Evolutionary conservation across 2,888 invertebrate genomes (phyloP), one percentile per base, ranked within the genome.

Genomic region (Tenthredo amoena): DNA sequence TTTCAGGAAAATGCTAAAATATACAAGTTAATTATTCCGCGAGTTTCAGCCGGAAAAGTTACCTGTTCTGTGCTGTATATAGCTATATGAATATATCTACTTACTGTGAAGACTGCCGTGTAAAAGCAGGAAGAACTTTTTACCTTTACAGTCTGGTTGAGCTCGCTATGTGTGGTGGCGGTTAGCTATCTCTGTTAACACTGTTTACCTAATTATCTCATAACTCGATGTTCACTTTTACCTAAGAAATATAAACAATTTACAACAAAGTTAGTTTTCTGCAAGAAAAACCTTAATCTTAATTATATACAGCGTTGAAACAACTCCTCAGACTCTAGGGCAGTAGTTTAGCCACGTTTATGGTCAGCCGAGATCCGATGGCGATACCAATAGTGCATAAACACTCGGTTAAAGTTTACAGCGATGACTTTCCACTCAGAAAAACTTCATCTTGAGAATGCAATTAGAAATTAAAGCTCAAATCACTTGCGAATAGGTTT

Each of bases 181-280:
- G 76, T 76, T 76, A 31, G 76, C 47, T 50, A 47, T 47, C 47
- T 43, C 76, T 47, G 43, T 50, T 43, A 76, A 76, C 47, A 76
- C 76, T 43, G 76, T 76, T 43, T 76, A 43, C 76, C 40, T 47
- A 76, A 47, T 76, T 47, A 76, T 31, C 26, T 26, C 26, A 10
- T 47, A 76, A 47, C 21, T 76, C 47, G 47, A 21, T 76, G 26
- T 47, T 18, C 47, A n/a, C 50, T 76, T 76, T 76, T 37, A 76
- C 47, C 47, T 76, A 21, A 47, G 18, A 12, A 47, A 76, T 37
- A 76, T 15, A 26, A 26, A 47, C n/a, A 21, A 15, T 18, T 76
- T 76, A 50, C 26, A 21, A 47, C 76, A 26, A 31, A 76, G 47
- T 76, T 76, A 4, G 6, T 74, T 76, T 50, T 26, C 7, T 26